These are phyloP conservation scores for Sebastes minor DNA, from an alignment of 2,797 vertebrate genomes.

Conservation along the genomic window DNA sequence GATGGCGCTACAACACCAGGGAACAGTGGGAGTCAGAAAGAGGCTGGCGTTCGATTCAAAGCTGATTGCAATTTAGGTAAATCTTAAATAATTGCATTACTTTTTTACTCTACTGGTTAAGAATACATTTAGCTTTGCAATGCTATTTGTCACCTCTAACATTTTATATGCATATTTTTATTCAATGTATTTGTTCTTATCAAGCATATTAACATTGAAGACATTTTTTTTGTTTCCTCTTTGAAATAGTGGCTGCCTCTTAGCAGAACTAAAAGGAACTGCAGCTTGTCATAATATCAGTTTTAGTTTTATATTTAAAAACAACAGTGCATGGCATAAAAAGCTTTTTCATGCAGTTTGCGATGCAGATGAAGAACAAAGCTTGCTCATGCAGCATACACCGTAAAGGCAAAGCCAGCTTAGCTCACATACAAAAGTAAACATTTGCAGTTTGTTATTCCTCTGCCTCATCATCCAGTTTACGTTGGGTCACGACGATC, in stretches of 20 bases:
- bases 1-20: constrained; percentile 89
- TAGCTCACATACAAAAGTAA: constrained; percentile 57
- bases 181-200: constrained; percentile 40
- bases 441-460: constrained; percentile 63
- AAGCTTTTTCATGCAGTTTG: constrained; percentile 48
- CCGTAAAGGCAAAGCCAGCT: constrained; percentile 59
- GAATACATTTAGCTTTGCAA: constrained; percentile 59
- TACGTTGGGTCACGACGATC: constrained; percentile 66
- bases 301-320: constrained; percentile 33
- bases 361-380: constrained; percentile 56
- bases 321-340: constrained; percentile 54
- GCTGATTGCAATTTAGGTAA: constrained; percentile 85
- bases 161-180: constrained; percentile 40
- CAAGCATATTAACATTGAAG: constrained; percentile 25
- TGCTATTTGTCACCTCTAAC: constrained; percentile 50
- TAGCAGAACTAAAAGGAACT: constrained; percentile 36
- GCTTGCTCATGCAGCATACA: constrained; percentile 66
- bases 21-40: constrained; percentile 81
- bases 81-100: constrained; percentile 69
- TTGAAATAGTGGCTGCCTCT: constrained; percentile 47
- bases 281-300: constrained; percentile 15
- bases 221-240: constrained; percentile 28
- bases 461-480: constrained; percentile 68
- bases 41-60: constrained; percentile 84
- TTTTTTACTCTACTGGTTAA: constrained; percentile 58